A percentile compares a stretch with the other conserved stretches of the same genome.
Conservation (phyloP, 1,140 invertebrate genomes). For the Latrodectus geometricus region DNA sequence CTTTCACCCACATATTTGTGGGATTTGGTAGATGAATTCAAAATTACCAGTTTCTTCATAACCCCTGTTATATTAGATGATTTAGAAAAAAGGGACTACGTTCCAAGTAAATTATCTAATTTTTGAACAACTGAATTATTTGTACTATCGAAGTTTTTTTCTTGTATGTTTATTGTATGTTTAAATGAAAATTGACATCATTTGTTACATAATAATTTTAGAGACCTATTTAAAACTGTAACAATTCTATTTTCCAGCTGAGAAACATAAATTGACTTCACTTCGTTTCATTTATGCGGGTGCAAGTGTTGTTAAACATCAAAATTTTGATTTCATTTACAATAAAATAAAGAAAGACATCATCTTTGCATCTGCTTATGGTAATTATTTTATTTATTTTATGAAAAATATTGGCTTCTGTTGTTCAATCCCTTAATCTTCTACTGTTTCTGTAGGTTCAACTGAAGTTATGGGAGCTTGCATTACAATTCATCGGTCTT, state of each 20-base stretch:
- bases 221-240: too few species aligned
- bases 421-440: not conserved
- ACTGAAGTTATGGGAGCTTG: conserved; percentile 72
- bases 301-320: conserved; percentile 38
- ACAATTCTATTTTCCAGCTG: not conserved
- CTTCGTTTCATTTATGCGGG: not conserved
- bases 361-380: conserved; percentile 27
- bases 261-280: conserved; percentile 26
- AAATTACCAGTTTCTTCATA: conserved; percentile 17
- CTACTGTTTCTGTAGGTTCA: not conserved
- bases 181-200: too few species aligned
- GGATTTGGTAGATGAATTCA: conserved; percentile 49
- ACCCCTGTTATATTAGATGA: conserved; percentile 31
- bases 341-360: conserved; percentile 25
- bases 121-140: too few species aligned
- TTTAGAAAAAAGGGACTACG: conserved; percentile 37
- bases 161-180: too few species aligned
- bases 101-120: conserved; percentile 36
- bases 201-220: too few species aligned
- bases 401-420: too few species aligned
- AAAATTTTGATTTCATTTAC: conserved; percentile 38
- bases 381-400: not conserved
- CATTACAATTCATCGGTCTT: conserved; percentile 72
- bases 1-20: conserved; percentile 35
- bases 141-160: too few species aligned